Percentiles rank a stretch among this genome's conserved stretches.
Evolutionary conservation across 2,113 vertebrate genomes (phyloP).

Genomic region (Myotis lucifugus): DNA sequence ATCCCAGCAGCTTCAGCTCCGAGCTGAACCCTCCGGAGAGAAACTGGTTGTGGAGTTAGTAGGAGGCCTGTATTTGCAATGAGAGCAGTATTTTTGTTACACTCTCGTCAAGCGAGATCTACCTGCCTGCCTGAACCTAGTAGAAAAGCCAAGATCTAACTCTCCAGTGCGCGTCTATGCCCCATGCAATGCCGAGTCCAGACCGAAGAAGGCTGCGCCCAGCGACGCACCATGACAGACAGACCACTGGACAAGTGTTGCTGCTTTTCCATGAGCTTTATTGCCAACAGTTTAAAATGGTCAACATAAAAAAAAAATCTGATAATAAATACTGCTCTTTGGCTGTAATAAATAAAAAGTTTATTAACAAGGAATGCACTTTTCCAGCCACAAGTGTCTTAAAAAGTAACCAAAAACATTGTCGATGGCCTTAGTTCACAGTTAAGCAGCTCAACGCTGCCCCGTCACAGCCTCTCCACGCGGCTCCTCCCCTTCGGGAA

Average conservation of each 20-base stretch:
- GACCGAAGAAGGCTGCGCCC: accelerated
- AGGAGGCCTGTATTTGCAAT: not conserved
- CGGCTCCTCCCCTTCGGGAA: constrained; percentile 81
- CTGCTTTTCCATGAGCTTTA: constrained; percentile 84
- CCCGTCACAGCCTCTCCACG: constrained; percentile 5
- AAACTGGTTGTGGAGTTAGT: not conserved
- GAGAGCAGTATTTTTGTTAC: not conserved
- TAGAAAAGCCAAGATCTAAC: not conserved
- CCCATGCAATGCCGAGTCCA: accelerated
- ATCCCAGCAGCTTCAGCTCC: not conserved
- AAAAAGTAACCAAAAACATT: constrained; percentile 80
- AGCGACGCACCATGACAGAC: accelerated
- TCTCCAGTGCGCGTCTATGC: not conserved
- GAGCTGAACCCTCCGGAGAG: not conserved
- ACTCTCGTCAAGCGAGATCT: not conserved
- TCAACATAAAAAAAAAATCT: constrained; percentile 85
- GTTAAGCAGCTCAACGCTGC: constrained; percentile 86
- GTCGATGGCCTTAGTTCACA: constrained; percentile 89
- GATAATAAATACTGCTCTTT: constrained; percentile 97
- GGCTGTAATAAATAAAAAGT: constrained; percentile 97
- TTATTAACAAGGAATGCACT: constrained; percentile 90
- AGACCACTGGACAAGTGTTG: not conserved
- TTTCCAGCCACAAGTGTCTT: constrained; percentile 89
- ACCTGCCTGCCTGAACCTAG: not conserved
- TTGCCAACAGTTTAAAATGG: constrained; percentile 86